A percentile compares a stretch with the other conserved stretches of the same genome.
phyloP scores from a whole-genome alignment of 2,888 invertebrate species.

The Stenodera caucasica region DNA sequence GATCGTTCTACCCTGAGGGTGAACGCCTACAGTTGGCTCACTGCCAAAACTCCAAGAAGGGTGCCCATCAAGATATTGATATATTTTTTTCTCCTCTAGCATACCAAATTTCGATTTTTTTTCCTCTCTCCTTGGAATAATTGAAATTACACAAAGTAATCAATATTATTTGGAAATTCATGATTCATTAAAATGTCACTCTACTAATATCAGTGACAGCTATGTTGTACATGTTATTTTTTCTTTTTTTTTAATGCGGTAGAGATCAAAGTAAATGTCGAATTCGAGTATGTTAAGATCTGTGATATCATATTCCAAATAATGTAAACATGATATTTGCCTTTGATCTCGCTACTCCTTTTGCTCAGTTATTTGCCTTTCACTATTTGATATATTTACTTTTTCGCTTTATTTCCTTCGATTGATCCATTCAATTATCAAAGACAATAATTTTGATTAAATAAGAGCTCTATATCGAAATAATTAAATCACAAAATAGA shows the following conservation, averaged over 20 bases:
- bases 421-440: conserved; percentile 19
- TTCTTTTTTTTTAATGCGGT: conserved; percentile 5
- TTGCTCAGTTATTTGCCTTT: conserved; percentile 22
- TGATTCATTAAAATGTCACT: neutral
- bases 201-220: neutral
- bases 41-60: conserved; percentile 39
- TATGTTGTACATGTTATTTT: neutral
- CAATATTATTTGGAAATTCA: neutral
- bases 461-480: too few species aligned
- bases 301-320: conserved; percentile 23
- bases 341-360: conserved; percentile 24
- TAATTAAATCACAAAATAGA: too few species aligned
- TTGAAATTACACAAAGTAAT: neutral
- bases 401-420: conserved; percentile 24
- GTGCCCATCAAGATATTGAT: conserved; percentile 33
- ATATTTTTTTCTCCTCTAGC: conserved; percentile 11
- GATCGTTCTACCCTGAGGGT: conserved; percentile 25
- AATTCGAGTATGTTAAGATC: conserved; percentile 18
- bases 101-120: neutral
- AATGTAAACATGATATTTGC: conserved; percentile 22
- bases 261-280: conserved; percentile 22
- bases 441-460: conserved; percentile 10
- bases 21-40: conserved; percentile 39
- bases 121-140: too few species aligned
- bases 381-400: conserved; percentile 25